Evolutionary conservation across 2,888 invertebrate species (phyloP), one percentile per base, ranked within the genome.

Genomic region (Corythucha ciliata): DNA sequence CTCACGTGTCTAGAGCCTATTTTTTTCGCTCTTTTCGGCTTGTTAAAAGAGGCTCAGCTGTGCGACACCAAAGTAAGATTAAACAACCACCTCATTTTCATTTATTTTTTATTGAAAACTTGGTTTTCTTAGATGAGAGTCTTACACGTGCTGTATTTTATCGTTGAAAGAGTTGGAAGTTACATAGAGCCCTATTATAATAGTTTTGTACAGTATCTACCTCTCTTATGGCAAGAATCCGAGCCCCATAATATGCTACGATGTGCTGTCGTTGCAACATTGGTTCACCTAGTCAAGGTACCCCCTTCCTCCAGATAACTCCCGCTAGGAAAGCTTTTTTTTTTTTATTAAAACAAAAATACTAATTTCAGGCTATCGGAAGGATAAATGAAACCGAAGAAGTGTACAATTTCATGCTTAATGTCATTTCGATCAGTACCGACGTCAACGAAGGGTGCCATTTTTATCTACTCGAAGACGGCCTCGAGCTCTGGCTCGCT

Each of bases 401-500:
- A 32, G 58, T 75, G 56, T 71, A 74, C 56, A 70, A 73, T 51
- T 72, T 79, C 60, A 69, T 79, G 26, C 64, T 77, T 53, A 74
- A 72, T 48, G 80, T 86, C 44, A 79, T 88, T 55, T 75, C 76
- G 55, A 66, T 81, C 54, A 83, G 84, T 51, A 90, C 91, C 0
- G 84, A 89, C 63, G 74, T 85, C 0, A 74, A 78, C 56, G 81
- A 87, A 65, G 78, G 81, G 48, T 78, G 83, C 1, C 54, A 54
- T 36, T 84, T 94, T 47, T 94, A 94, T 68, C 74, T 94, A 46
- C 70, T 92, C 60, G 93, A 93, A 68, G 94, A 96, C 66, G 92
- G 91, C 2, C 71, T 94, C 32, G 87, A 90, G 60, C 73, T 96
- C 53, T 94, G 94, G 92, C 74, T 83, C 48, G 83, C 84, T 0